Evolutionary conservation across 2,797 vertebrate species (phyloP).

Genomic region (Amphiprion clarkii): DNA sequence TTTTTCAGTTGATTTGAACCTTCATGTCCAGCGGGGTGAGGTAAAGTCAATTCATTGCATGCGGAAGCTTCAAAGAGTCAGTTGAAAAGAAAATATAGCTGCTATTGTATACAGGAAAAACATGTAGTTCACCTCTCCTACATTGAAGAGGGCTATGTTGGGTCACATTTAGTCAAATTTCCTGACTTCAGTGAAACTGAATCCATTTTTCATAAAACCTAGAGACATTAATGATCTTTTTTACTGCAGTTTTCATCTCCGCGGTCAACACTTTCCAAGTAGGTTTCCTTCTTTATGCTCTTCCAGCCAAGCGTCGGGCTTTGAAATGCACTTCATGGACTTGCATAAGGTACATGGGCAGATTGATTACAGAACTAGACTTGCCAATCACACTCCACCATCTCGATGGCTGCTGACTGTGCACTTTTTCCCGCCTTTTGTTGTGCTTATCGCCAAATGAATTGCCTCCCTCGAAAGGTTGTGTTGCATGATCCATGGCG

Average conservation of each 20-base stretch:
- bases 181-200: background rate
- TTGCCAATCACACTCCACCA: slow-evolving; percentile 60
- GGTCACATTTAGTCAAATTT: too few relatives aligned
- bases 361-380: slow-evolving; percentile 65
- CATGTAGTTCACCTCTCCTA: too few relatives aligned
- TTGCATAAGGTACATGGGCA: slow-evolving; percentile 52
- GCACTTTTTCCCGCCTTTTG: slow-evolving; percentile 56
- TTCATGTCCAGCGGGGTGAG: too few relatives aligned
- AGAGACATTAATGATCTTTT: background rate
- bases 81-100: background rate
- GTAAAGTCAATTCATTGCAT: too few relatives aligned
- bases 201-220: background rate
- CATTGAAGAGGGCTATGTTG: too few relatives aligned
- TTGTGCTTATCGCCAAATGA: slow-evolving; percentile 61
- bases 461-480: slow-evolving; percentile 67
- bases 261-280: background rate
- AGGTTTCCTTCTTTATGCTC: slow-evolving; percentile 5
- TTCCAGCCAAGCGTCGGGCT: slow-evolving; percentile 15
- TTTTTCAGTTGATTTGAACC: too few relatives aligned
- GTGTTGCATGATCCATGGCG: slow-evolving; percentile 61
- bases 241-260: slow-evolving; percentile 1
- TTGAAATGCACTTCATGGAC: slow-evolving; percentile 51
- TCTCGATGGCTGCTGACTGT: slow-evolving; percentile 71
- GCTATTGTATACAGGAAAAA: background rate
- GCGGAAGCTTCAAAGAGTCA: too few relatives aligned